A percentile compares a stretch with the other conserved stretches of the same genome.
Conservation (phyloP, 1,140 invertebrate species). For the Caenorhabditis inopinata region DNA sequence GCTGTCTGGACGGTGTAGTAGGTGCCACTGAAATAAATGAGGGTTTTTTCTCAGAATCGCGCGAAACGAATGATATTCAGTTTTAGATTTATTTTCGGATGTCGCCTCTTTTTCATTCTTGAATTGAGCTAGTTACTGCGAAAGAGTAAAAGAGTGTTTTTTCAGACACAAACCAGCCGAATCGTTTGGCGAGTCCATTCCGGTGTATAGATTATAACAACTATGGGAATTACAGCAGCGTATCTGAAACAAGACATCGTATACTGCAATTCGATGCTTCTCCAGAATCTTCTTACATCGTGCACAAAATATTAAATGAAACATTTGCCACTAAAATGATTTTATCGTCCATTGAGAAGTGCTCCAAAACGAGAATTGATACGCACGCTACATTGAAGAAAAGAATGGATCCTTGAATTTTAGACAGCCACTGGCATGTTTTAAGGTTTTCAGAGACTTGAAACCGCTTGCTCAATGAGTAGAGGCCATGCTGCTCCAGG, state of each 20-base stretch:
- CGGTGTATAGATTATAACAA: conserved; percentile 18
- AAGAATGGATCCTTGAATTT: not conserved
- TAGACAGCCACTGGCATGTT: conserved; percentile 17
- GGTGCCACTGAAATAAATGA: not conserved
- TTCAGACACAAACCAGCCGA: not conserved
- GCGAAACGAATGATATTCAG: too few relatives aligned
- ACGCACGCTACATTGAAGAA: conserved; percentile 13
- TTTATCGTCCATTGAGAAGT: conserved; percentile 4
- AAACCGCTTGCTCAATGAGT: conserved; percentile 5
- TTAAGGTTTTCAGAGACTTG: conserved; percentile 19
- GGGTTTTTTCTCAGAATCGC: too few relatives aligned
- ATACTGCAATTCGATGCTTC: too few relatives aligned
- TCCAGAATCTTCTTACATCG: not conserved
- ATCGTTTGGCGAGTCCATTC: conserved; percentile 17
- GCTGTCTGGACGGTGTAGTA: not conserved
- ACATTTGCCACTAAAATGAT: not conserved
- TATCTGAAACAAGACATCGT: not conserved
- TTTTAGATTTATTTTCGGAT: too few relatives aligned
- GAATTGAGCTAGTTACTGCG: too few relatives aligned
- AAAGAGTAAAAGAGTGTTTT: too few relatives aligned
- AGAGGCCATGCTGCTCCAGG: conserved; percentile 3
- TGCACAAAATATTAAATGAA: conserved; percentile 4
- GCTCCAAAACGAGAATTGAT: not conserved
- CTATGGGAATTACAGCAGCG: not conserved
- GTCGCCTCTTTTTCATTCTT: too few relatives aligned